Evolutionary conservation across 1,140 invertebrate genomes (phyloP), one percentile per base, ranked within the genome.

Genomic region (Geopemphigus sp.): DNA sequence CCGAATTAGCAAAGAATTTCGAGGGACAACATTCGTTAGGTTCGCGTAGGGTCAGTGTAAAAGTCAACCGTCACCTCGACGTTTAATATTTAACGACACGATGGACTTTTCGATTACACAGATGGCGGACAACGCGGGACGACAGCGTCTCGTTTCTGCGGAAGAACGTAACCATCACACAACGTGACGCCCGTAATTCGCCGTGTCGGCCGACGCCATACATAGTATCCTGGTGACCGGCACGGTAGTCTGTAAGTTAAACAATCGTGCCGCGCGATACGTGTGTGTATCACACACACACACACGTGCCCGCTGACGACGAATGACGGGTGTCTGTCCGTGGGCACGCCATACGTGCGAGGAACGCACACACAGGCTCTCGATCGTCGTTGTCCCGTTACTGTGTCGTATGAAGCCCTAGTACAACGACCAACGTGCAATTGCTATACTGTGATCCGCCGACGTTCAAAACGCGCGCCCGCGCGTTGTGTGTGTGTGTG

Each of bases 191-290:
- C n/a, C n/a, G n/a, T n/a, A n/a, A n/a, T n/a, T n/a, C n/a, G n/a
- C n/a, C n/a, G n/a, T n/a, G n/a, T n/a, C n/a, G n/a, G n/a, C 32
- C 32, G 3, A 39, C 32, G 47, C 47, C 11, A 15, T 45, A 14
- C 5, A 68, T 68, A 39, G 5, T 50, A 50, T 32, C 66, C 66
- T 68, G 66, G 66, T 68, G 17, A 68, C 45, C 6, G 66, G 45
- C 26, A 26, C 14, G 15, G 39, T 14, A 14, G 39, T 50, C 15
- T 26, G 22, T 50, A 50, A 50, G 66, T 68, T 50, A 24, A 50
- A 50, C n/a, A 39, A 39, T 8, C 32, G 32, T 50, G 14, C 6
- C 22, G 39, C n/a, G n/a, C 32, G 39, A 47, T 24, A 68, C 22
- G 45, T 47, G 66, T 68, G 22, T 64, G 29, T 10, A 64, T 32